Evolutionary conservation across 2,797 vertebrate genomes (phyloP).

Genomic region (Discoglossus pictus): DNA sequence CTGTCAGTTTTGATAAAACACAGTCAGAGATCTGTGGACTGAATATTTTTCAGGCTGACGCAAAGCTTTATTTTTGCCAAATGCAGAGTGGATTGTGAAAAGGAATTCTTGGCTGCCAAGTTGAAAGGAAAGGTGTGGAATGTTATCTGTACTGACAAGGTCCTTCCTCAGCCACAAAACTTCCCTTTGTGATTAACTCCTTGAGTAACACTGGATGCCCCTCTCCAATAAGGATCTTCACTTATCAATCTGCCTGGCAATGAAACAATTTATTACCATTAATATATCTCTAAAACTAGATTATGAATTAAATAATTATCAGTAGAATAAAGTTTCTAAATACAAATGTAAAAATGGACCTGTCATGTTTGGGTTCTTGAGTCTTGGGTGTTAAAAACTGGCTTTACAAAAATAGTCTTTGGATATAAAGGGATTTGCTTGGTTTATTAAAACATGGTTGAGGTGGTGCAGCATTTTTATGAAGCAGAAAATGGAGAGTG

Average conservation of each 20-base stretch:
- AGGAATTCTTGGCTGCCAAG: slow-evolving; percentile 75
- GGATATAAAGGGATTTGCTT: too few relatives aligned
- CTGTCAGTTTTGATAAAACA: slow-evolving; percentile 30
- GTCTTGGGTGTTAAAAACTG: too few relatives aligned
- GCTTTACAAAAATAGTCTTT: too few relatives aligned
- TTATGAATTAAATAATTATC: too few relatives aligned
- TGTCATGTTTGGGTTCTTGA: too few relatives aligned
- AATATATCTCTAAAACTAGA: too few relatives aligned
- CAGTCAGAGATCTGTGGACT: slow-evolving; percentile 35
- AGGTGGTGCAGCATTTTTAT: too few relatives aligned
- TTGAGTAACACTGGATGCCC: neutral
- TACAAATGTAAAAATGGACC: too few relatives aligned
- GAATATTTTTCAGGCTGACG: slow-evolving; percentile 47
- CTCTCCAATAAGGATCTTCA: neutral
- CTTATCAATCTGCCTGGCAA: neutral
- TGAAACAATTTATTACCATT: too few relatives aligned
- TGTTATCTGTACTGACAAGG: slow-evolving; percentile 73
- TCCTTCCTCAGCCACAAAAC: slow-evolving; percentile 35
- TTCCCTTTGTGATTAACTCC: slow-evolving; percentile 29
- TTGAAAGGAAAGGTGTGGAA: slow-evolving; percentile 76
- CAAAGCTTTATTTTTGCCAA: slow-evolving; percentile 65
- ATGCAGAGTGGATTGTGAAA: slow-evolving; percentile 69
- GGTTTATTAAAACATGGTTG: too few relatives aligned
- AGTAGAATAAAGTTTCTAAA: too few relatives aligned
- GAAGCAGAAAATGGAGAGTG: too few relatives aligned